Percentiles rank a stretch among this genome's conserved stretches.
These are phyloP conservation scores for Spodoptera litura DNA, from an alignment of 1,140 invertebrate genomes.

Conservation along the genomic window DNA sequence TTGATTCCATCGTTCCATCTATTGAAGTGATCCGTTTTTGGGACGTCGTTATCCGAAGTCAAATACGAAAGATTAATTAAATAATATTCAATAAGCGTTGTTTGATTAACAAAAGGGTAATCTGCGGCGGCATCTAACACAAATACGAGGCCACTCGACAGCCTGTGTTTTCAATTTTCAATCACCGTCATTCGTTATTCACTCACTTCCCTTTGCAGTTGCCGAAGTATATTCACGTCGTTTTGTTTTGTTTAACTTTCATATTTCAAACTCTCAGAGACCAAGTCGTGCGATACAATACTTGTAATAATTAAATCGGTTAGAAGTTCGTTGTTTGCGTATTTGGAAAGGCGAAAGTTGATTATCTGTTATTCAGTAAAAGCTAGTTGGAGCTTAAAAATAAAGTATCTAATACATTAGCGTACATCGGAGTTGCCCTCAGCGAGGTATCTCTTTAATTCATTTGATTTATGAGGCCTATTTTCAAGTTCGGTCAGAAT, in stretches of 20 bases:
- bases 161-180: constrained; percentile 82
- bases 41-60: constrained; percentile 64
- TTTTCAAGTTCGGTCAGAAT: constrained; percentile 41
- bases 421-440: constrained; percentile 31
- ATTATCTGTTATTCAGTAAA: constrained; percentile 50
- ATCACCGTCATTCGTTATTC: constrained; percentile 84
- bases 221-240: constrained; percentile 76
- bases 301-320: constrained; percentile 77
- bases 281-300: constrained; percentile 76
- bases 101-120: constrained; percentile 85
- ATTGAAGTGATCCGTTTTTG: constrained; percentile 55
- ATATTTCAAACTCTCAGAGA: constrained; percentile 76
- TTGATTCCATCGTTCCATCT: constrained; percentile 55
- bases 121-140: constrained; percentile 83
- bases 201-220: constrained; percentile 82
- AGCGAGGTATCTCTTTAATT: constrained; percentile 42
- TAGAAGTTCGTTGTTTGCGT: constrained; percentile 67
- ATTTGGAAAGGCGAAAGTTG: constrained; percentile 61
- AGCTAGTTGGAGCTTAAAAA: constrained; percentile 18
- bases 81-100: constrained; percentile 84
- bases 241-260: constrained; percentile 84
- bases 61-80: constrained; percentile 84
- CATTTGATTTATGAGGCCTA: constrained; percentile 45
- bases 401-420: constrained; percentile 22
- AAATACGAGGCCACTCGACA: constrained; percentile 77